These are phyloP conservation scores for Casuarius casuarius DNA, from an alignment of 2,113 vertebrate species.

Conservation along the genomic window DNA sequence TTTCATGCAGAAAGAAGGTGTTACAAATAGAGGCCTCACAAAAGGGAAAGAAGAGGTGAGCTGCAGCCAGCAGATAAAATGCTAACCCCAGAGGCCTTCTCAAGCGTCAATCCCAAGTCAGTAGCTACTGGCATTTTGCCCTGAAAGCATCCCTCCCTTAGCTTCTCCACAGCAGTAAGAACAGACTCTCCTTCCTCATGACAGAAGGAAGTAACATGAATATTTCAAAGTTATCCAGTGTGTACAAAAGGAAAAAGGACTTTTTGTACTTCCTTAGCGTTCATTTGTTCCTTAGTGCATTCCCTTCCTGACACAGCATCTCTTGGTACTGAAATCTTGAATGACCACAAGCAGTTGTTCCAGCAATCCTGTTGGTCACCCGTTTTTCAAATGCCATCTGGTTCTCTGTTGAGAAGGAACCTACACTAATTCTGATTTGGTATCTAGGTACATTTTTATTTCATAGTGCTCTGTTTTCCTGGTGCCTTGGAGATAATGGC, in stretches of 20 bases:
- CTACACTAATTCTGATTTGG: not conserved
- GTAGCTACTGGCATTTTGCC: not conserved
- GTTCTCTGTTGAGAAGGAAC: not conserved
- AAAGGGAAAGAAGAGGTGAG: not conserved
- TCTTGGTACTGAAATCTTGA: not conserved
- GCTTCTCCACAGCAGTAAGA: not conserved
- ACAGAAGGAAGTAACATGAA: not conserved
- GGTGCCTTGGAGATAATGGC: not conserved
- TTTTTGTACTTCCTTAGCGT: not conserved
- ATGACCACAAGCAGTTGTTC: not conserved
- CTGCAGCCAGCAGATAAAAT: constrained; percentile 1
- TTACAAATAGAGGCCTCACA: not conserved
- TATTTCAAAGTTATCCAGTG: not conserved
- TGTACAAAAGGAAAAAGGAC: not conserved
- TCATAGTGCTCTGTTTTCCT: not conserved
- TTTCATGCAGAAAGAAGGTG: not conserved
- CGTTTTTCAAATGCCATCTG: not conserved
- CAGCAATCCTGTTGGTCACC: not conserved
- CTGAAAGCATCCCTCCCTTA: not conserved
- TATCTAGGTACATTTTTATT: not conserved
- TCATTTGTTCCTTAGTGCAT: not conserved
- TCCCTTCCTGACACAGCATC: not conserved
- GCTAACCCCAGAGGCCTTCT: not conserved
- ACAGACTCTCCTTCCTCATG: not conserved
- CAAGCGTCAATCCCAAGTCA: not conserved